Conservation (phyloP, 2,888 invertebrate species). For the Escarpia spicata region DNA sequence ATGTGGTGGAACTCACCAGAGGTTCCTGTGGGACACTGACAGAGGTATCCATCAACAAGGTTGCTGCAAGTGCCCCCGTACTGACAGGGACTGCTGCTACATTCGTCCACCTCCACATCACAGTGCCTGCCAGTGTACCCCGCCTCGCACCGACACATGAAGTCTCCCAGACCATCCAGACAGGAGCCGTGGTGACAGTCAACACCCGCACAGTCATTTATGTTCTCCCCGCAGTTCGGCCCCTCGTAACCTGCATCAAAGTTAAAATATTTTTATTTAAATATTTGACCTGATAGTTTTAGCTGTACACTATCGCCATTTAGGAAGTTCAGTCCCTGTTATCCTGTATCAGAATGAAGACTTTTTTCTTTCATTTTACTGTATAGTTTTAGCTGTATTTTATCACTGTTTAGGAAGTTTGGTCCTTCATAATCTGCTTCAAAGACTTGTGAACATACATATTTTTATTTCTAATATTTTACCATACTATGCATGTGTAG, state of each 20-base stretch:
- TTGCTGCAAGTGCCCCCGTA: slow-evolving; percentile 54
- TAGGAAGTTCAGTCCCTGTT: no score
- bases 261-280: not conserved
- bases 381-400: no score
- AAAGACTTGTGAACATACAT: no score
- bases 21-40: slow-evolving; percentile 44
- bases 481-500: no score
- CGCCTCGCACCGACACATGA: slow-evolving; percentile 26
- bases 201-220: slow-evolving; percentile 30
- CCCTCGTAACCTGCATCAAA: slow-evolving; percentile 38
- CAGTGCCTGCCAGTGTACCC: slow-evolving; percentile 31
- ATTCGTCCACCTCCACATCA: slow-evolving; percentile 46
- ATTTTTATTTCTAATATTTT: no score
- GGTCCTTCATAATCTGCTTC: no score
- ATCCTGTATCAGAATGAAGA: no score
- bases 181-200: slow-evolving; percentile 34
- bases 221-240: slow-evolving; percentile 24
- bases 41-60: slow-evolving; percentile 38
- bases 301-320: no score
- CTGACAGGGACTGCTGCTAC: slow-evolving; percentile 53
- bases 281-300: no score
- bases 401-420: no score
- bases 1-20: slow-evolving; percentile 37
- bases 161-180: slow-evolving; percentile 28
- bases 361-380: no score